Evolutionary conservation across 2,113 vertebrate genomes (phyloP).

Genomic region (Corythaeola cristata): DNA sequence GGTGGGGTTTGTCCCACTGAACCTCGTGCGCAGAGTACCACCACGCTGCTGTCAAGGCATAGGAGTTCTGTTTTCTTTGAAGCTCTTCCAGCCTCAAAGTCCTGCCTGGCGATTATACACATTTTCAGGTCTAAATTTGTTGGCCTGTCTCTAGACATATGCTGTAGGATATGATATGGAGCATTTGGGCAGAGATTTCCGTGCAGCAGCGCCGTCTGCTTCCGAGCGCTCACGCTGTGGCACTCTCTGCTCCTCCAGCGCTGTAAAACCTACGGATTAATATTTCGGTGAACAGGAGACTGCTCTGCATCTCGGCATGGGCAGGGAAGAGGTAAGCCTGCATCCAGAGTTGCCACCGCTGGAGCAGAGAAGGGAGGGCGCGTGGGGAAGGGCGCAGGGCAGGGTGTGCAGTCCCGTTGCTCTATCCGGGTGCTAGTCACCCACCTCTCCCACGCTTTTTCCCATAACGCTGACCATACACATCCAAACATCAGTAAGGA

Average conservation of each 20-base stretch:
- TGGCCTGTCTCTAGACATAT: constrained; percentile 45
- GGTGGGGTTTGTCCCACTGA: neutral
- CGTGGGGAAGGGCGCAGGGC: neutral
- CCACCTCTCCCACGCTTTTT: neutral
- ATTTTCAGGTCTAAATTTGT: constrained; percentile 31
- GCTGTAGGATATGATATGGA: neutral
- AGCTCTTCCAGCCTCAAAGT: constrained; percentile 7
- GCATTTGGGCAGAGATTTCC: neutral
- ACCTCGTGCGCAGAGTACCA: neutral
- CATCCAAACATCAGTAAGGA: neutral
- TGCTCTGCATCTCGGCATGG: neutral
- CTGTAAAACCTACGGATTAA: neutral
- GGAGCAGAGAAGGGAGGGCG: neutral
- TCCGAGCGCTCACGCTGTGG: neutral
- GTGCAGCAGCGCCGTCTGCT: neutral
- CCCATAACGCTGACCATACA: neutral
- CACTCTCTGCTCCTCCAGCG: neutral
- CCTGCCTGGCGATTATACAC: constrained; percentile 38
- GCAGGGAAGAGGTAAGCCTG: neutral
- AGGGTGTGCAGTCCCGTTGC: neutral
- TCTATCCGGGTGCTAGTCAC: accelerated
- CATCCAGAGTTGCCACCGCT: neutral
- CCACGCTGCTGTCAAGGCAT: neutral
- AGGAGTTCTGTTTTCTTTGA: neutral
- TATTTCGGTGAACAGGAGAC: neutral